These are phyloP conservation scores for Pseudorhombus dupliciocellatus DNA, from an alignment of 2,113 vertebrate species.

Conservation along the genomic window DNA sequence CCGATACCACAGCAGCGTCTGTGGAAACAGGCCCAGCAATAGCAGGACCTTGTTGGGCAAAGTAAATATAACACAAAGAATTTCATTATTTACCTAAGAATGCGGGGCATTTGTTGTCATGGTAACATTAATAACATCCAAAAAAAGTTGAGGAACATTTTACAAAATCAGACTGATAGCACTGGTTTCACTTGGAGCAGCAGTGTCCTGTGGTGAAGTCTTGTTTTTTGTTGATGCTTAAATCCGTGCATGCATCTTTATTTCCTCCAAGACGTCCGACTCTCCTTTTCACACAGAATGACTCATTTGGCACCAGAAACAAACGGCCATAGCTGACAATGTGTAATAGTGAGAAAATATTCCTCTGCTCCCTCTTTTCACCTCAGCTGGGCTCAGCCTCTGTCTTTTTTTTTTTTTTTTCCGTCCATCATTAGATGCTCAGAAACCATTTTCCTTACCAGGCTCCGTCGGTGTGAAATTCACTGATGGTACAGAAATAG, in stretches of 20 bases:
- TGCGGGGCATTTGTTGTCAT: too few species aligned
- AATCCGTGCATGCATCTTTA: neutral
- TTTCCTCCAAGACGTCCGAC: neutral
- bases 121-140: too few species aligned
- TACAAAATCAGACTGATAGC: too few species aligned
- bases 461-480: conserved; percentile 24
- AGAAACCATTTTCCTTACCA: neutral
- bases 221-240: neutral
- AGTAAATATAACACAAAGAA: too few species aligned
- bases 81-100: too few species aligned
- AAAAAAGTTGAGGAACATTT: too few species aligned
- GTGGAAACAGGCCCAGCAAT: neutral
- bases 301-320: conserved; percentile 38
- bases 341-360: conserved; percentile 48
- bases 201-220: neutral
- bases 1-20: neutral
- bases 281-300: conserved; percentile 23
- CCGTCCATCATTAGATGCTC: conserved; percentile 48
- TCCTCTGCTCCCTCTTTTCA: conserved; percentile 30
- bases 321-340: conserved; percentile 24
- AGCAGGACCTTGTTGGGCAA: neutral
- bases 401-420: conserved; percentile 32
- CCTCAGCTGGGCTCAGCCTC: conserved; percentile 30
- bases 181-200: too few species aligned
- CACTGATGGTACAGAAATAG: conserved; percentile 21